phyloP scores from a whole-genome alignment of 2,113 vertebrate genomes.

The Conger conger region DNA sequence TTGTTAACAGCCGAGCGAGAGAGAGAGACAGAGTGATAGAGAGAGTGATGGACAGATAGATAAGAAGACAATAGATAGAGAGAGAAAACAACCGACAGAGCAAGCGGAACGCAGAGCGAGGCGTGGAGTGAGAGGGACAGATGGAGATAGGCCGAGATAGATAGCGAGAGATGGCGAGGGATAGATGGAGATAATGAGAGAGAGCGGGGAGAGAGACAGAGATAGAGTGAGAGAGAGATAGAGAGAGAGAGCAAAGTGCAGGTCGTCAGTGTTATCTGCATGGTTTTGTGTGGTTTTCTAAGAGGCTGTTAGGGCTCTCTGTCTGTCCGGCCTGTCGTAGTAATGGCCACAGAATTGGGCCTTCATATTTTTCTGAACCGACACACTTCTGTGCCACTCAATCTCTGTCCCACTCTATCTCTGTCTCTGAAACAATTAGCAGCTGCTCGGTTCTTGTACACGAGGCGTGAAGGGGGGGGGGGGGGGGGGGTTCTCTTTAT shows the following conservation, averaged over 20 bases:
- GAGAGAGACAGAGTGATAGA: background rate
- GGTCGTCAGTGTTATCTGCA: background rate
- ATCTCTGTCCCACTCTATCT: too few relatives aligned
- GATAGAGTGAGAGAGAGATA: background rate
- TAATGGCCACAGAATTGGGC: background rate
- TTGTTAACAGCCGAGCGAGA: background rate
- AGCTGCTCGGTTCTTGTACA: constrained; percentile 46
- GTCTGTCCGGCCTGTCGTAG: background rate
- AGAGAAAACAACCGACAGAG: background rate
- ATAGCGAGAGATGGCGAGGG: background rate
- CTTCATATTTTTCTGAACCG: constrained; percentile 35
- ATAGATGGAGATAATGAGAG: background rate
- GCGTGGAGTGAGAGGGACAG: background rate
- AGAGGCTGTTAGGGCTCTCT: background rate
- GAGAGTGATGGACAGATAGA: too few relatives aligned
- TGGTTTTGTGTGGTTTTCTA: too few relatives aligned
- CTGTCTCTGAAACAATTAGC: constrained; percentile 55
- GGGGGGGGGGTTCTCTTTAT: constrained; percentile 6
- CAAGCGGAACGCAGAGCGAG: background rate
- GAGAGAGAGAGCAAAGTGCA: background rate
- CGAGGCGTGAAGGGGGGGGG: constrained; percentile 9
- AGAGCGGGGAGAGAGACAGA: background rate
- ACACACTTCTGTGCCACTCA: constrained; percentile 61
- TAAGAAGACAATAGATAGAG: background rate
- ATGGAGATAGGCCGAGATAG: background rate